These are phyloP conservation scores for Holcopasites calliopsidis DNA, from an alignment of 1,140 invertebrate species.

Conservation along the genomic window DNA sequence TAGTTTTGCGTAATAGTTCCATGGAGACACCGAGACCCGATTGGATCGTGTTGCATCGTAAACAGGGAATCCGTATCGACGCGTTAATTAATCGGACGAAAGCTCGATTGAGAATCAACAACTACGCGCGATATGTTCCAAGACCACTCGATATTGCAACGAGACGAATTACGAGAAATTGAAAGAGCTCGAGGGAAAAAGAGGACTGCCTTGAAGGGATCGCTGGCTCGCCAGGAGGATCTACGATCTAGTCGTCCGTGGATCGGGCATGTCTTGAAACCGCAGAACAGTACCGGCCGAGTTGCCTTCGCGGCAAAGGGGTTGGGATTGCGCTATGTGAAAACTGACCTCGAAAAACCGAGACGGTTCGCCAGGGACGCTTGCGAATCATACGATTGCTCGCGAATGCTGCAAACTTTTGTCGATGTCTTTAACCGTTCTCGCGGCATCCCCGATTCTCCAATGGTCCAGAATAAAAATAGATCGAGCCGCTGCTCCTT, in stretches of 20 bases:
- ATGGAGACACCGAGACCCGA: constrained; percentile 11
- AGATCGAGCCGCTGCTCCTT: no score
- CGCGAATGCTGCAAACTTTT: no score
- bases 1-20: constrained; percentile 48
- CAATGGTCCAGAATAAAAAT: no score
- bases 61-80: constrained; percentile 20
- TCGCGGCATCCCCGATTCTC: no score
- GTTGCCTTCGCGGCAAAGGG: constrained; percentile 34
- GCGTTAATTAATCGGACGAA: constrained; percentile 37
- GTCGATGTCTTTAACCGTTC: no score
- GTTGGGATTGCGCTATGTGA: constrained; percentile 12
- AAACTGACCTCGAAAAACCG: constrained; percentile 36
- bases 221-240: constrained; percentile 27
- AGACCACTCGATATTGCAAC: no score
- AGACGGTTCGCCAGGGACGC: constrained; percentile 24
- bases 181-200: no score
- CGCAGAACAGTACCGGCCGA: constrained; percentile 48
- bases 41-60: constrained; percentile 32
- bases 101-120: no score
- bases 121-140: no score
- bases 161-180: no score
- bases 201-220: constrained; percentile 60
- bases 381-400: not conserved
- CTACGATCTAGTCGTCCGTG: constrained; percentile 55
- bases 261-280: constrained; percentile 54